A percentile compares a stretch with the other conserved stretches of the same genome.
These are phyloP conservation scores for Bucco capensis DNA, from an alignment of 2,113 vertebrate genomes.

Conservation along the genomic window DNA sequence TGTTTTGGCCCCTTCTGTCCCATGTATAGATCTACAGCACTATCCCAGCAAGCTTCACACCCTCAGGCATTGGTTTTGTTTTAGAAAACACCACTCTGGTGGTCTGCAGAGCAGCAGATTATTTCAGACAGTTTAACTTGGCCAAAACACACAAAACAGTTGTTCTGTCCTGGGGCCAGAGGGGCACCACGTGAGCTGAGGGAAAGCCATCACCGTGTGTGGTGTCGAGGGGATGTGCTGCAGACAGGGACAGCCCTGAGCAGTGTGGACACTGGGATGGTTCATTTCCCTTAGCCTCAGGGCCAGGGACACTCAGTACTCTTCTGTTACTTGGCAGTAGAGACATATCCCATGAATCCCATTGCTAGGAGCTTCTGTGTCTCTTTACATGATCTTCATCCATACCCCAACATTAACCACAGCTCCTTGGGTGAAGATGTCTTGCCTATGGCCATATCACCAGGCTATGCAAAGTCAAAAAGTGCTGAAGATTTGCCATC, in stretches of 20 bases:
- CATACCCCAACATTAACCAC: background rate
- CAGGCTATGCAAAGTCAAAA: background rate
- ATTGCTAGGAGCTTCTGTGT: background rate
- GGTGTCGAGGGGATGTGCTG: background rate
- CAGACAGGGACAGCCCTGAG: background rate
- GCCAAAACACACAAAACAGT: background rate
- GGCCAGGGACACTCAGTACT: background rate
- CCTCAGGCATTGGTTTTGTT: background rate
- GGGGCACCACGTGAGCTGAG: background rate
- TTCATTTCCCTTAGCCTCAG: background rate
- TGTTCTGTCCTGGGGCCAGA: background rate
- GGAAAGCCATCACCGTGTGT: rapidly evolving
- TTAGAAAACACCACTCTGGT: background rate
- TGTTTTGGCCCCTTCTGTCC: background rate
- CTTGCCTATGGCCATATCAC: background rate
- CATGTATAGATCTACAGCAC: background rate
- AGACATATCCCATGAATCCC: background rate
- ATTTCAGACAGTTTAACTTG: background rate
- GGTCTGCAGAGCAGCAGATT: background rate
- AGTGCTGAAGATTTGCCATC: background rate
- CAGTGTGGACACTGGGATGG: rapidly evolving
- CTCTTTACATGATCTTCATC: background rate
- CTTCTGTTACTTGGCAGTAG: background rate
- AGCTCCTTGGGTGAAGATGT: background rate
- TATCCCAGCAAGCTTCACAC: background rate